A percentile compares a stretch with the other conserved stretches of the same genome.
Conservation (phyloP, 64 coral and sea anemone species). For the Hydrozoanthus tunicans region DNA sequence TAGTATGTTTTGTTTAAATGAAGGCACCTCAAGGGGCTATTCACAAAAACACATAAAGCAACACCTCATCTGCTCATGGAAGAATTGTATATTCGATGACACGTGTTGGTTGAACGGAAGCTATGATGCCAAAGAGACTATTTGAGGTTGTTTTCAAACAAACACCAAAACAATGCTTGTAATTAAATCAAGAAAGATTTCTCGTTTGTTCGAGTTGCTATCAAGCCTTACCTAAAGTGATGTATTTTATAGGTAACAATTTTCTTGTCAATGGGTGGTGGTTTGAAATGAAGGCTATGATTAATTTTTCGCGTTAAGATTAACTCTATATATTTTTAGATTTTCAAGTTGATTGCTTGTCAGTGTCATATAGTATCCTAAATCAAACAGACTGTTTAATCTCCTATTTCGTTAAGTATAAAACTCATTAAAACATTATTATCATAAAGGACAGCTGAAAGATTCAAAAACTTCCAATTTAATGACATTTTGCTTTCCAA, state of each 20-base stretch:
- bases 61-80: neutral
- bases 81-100: conserved; percentile 23
- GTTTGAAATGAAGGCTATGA: conserved; percentile 4
- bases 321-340: conserved; percentile 32
- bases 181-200: conserved; percentile 71
- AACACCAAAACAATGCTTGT: conserved; percentile 52
- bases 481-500: neutral
- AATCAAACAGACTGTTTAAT: conserved; percentile 1
- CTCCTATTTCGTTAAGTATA: conserved; percentile 31
- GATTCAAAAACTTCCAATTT: neutral
- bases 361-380: neutral
- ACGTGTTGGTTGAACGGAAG: conserved; percentile 48
- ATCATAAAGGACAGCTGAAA: conserved; percentile 45
- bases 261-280: conserved; percentile 12
- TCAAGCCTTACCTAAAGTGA: conserved; percentile 34
- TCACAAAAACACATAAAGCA: conserved; percentile 45
- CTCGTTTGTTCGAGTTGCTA: conserved; percentile 53
- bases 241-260: neutral
- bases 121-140: conserved; percentile 36
- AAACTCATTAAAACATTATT: conserved; percentile 37
- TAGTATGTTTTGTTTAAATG: conserved; percentile 52
- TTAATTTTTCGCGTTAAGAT: conserved; percentile 53
- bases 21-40: conserved; percentile 46
- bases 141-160: conserved; percentile 58
- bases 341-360: conserved; percentile 30